Evolutionary conservation across 2,113 vertebrate genomes (phyloP).

Genomic region (Thomomys bottae): DNA sequence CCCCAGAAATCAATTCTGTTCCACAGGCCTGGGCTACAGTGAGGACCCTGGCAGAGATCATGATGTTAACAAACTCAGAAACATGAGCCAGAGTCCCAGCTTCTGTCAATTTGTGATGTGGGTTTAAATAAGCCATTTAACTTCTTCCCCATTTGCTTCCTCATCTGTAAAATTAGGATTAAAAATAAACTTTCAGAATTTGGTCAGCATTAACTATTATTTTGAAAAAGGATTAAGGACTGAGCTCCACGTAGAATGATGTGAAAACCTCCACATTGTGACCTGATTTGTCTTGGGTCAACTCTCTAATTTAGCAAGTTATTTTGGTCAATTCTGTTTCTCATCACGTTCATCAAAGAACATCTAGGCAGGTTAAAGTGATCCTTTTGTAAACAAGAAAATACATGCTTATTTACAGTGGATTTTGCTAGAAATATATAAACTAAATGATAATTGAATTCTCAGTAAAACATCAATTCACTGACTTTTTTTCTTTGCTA

Average conservation of each 20-base stretch:
- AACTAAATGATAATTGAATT: background rate
- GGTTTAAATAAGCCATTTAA: slow-evolving; percentile 68
- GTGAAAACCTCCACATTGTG: slow-evolving; percentile 30
- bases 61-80: slow-evolving; percentile 44
- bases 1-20: background rate
- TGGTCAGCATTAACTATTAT: slow-evolving; percentile 60
- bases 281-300: slow-evolving; percentile 42
- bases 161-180: slow-evolving; percentile 71
- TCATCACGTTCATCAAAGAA: slow-evolving; percentile 40
- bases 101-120: slow-evolving; percentile 30
- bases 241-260: slow-evolving; percentile 31
- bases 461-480: slow-evolving; percentile 40
- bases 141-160: slow-evolving; percentile 51
- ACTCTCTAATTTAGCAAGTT: slow-evolving; percentile 52
- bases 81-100: background rate
- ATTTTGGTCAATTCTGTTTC: slow-evolving; percentile 50
- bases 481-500: slow-evolving; percentile 26
- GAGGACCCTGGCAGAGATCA: background rate
- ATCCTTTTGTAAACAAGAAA: slow-evolving; percentile 45
- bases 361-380: slow-evolving; percentile 23
- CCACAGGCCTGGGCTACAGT: background rate
- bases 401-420: slow-evolving; percentile 3
- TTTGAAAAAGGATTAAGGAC: slow-evolving; percentile 50
- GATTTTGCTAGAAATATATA: background rate
- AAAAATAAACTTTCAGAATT: slow-evolving; percentile 64